These are phyloP conservation scores for Benthosema pterotum DNA, from an alignment of 2,797 vertebrate genomes.

Conservation along the genomic window DNA sequence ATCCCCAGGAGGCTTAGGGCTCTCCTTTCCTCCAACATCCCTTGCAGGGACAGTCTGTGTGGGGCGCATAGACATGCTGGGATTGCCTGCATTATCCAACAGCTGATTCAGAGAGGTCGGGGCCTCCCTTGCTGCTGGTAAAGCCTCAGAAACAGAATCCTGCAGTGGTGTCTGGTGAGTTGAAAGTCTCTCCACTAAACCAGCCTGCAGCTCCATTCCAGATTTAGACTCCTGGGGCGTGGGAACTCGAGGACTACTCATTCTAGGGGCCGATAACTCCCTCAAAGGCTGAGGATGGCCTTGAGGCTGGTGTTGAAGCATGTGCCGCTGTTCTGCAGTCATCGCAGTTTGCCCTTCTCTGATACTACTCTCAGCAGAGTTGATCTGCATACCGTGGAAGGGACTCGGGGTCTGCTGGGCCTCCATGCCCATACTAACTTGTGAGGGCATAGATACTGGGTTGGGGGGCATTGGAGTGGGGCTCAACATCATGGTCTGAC, in stretches of 20 bases:
- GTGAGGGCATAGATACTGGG: conserved; percentile 78
- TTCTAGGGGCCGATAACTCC: conserved; percentile 80
- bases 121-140: conserved; percentile 86
- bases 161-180: conserved; percentile 66
- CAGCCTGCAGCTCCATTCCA: conserved; percentile 77
- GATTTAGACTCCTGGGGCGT: conserved; percentile 82
- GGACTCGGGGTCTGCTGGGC: conserved; percentile 80
- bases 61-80: conserved; percentile 83
- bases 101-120: conserved; percentile 95
- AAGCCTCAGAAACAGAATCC: conserved; percentile 78
- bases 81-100: conserved; percentile 87
- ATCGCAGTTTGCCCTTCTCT: conserved; percentile 81
- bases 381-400: conserved; percentile 70
- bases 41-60: conserved; percentile 57
- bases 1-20: conserved; percentile 56
- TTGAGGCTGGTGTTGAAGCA: conserved; percentile 68
- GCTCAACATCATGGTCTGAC: conserved; percentile 84
- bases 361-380: conserved; percentile 76
- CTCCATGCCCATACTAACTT: conserved; percentile 69
- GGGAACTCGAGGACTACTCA: conserved; percentile 77
- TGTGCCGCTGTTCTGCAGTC: conserved; percentile 80
- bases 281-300: conserved; percentile 75
- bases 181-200: conserved; percentile 70
- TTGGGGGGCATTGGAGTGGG: conserved; percentile 80
- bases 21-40: conserved; percentile 66